These are phyloP conservation scores for Stegodyphus mimosarum DNA, from an alignment of 1,140 invertebrate genomes.

Conservation along the genomic window DNA sequence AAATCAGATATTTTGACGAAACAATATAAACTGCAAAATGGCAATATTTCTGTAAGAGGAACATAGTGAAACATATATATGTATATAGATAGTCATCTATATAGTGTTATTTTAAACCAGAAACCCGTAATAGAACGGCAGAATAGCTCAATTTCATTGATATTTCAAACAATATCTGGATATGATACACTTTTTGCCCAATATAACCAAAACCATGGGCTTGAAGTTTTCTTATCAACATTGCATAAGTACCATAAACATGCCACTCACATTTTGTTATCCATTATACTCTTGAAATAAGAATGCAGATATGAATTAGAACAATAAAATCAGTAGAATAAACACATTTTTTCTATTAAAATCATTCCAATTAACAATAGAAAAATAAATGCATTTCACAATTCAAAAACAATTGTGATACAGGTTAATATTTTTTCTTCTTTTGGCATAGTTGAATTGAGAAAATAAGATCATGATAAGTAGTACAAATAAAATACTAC, in stretches of 20 bases:
- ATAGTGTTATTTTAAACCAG: conserved; percentile 3
- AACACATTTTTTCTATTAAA: conserved; percentile 19
- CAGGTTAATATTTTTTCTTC: background rate
- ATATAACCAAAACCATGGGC: conserved; percentile 22
- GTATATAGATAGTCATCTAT: conserved; percentile 6
- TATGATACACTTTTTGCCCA: background rate
- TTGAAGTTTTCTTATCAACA: background rate
- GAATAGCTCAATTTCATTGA: background rate
- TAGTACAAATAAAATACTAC: conserved; percentile 37
- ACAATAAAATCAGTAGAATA: conserved; percentile 21
- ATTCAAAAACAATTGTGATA: conserved; percentile 30
- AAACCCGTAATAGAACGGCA: conserved; percentile 32
- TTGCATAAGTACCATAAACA: too few species aligned
- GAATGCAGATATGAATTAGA: conserved; percentile 4
- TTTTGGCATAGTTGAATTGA: conserved; percentile 10
- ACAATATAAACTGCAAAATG: conserved; percentile 33
- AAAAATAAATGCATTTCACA: conserved; percentile 56
- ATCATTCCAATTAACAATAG: conserved; percentile 46
- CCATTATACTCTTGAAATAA: background rate
- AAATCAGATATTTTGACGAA: background rate
- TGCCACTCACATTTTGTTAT: background rate
- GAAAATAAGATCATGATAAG: conserved; percentile 29
- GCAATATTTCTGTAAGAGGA: conserved; percentile 40
- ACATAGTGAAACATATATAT: conserved; percentile 33
- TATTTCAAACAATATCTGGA: background rate